Percentiles rank a stretch among this genome's conserved stretches.
Conservation (phyloP, 2,888 invertebrate species). For the Drosophila picticornis region DNA sequence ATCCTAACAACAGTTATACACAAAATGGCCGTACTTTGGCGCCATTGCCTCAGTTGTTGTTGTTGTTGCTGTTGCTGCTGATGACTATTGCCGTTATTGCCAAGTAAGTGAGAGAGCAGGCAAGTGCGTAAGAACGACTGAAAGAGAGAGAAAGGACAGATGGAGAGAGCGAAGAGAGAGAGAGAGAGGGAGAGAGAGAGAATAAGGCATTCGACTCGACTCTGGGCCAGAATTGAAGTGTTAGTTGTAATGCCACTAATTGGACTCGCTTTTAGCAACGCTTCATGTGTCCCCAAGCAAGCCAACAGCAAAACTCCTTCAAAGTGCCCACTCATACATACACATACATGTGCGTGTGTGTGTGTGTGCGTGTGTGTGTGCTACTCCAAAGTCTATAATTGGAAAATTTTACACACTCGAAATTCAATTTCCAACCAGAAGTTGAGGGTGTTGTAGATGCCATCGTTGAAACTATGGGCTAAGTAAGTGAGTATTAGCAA, state of each 20-base stretch:
- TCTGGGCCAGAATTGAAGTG: slow-evolving; percentile 76
- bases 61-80: slow-evolving; percentile 30
- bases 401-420: slow-evolving; percentile 80
- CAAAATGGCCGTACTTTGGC: slow-evolving; percentile 80
- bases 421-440: slow-evolving; percentile 68
- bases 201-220: slow-evolving; percentile 9
- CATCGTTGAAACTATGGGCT: slow-evolving; percentile 34
- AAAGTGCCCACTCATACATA: slow-evolving; percentile 41
- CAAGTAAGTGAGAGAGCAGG: slow-evolving; percentile 33
- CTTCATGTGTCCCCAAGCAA: slow-evolving; percentile 65
- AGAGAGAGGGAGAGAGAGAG: not conserved
- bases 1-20: slow-evolving; percentile 57
- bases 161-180: not conserved
- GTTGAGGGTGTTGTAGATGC: slow-evolving; percentile 14
- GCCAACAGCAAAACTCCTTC: slow-evolving; percentile 57
- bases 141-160: not conserved
- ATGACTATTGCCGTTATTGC: slow-evolving; percentile 81
- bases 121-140: slow-evolving; percentile 17
- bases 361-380: slow-evolving; percentile 17
- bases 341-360: slow-evolving; percentile 3
- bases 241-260: slow-evolving; percentile 83
- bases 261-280: slow-evolving; percentile 81
- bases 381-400: slow-evolving; percentile 70
- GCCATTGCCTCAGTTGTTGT: slow-evolving; percentile 68
- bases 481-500: slow-evolving; percentile 48